phyloP scores from a whole-genome alignment of 37 sponge, comb jelly and placozoan genomes.

The Tethya wilhelma region DNA sequence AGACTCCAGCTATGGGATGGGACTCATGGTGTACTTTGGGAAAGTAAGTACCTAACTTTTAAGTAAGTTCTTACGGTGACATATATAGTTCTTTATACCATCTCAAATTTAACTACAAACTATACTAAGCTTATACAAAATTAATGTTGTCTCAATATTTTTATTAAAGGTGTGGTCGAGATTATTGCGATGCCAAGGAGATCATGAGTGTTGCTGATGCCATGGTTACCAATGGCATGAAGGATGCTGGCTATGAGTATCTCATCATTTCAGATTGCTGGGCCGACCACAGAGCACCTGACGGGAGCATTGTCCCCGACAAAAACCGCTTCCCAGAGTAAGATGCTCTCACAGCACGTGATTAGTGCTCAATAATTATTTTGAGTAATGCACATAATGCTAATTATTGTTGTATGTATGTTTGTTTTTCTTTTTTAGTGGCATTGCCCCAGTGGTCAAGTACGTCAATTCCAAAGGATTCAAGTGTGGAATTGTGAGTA shows the following conservation, averaged over 20 bases:
- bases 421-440: constrained; percentile 33
- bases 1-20: constrained; percentile 89
- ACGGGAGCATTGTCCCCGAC: constrained; percentile 75
- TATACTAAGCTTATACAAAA: no score
- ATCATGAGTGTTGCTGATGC: constrained; percentile 81
- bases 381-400: not conserved
- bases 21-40: constrained; percentile 84
- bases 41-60: constrained; percentile 18
- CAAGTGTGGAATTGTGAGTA: constrained; percentile 86
- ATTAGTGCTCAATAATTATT: not conserved
- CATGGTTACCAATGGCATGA: constrained; percentile 81
- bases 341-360: not conserved
- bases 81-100: not conserved
- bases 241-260: constrained; percentile 76
- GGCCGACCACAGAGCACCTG: constrained; percentile 74
- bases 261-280: constrained; percentile 86
- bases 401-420: not conserved
- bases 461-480: constrained; percentile 84
- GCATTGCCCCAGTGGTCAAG: constrained; percentile 60
- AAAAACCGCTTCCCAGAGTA: constrained; percentile 72
- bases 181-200: constrained; percentile 68
- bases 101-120: no score
- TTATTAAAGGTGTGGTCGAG: constrained; percentile 56
- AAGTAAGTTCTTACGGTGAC: not conserved
- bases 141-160: not conserved